These are phyloP conservation scores for Tenrec ecaudatus DNA, from an alignment of 2,113 vertebrate genomes.

Conservation along the genomic window DNA sequence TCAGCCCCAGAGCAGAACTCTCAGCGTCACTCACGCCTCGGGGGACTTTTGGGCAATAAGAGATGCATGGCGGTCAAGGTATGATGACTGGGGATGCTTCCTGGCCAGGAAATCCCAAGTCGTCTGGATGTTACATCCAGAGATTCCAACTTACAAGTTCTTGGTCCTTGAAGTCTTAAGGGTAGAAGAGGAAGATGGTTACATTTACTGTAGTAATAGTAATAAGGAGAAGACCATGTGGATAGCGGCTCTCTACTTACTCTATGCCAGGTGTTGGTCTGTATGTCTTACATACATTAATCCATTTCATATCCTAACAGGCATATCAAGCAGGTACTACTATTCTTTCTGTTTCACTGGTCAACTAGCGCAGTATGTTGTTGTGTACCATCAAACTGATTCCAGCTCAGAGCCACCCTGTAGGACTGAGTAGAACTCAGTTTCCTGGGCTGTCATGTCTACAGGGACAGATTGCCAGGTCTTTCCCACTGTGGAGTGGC, in stretches of 20 bases:
- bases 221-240: not conserved
- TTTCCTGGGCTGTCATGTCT: not conserved
- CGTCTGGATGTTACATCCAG: not conserved
- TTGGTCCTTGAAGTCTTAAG: not conserved
- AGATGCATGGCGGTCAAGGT: not conserved
- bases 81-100: not conserved
- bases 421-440: not conserved
- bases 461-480: not conserved
- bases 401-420: not conserved
- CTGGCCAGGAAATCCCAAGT: not conserved
- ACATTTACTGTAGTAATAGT: not conserved
- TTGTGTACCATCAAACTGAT: not conserved
- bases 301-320: not conserved
- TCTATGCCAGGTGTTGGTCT: not conserved
- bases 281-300: not conserved
- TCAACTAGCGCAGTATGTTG: not conserved
- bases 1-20: not conserved
- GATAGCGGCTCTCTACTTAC: not conserved
- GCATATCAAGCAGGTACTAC: not conserved
- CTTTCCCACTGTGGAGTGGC: not conserved
- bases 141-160: not conserved
- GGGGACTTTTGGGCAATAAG: not conserved
- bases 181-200: not conserved
- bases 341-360: constrained; percentile 15
- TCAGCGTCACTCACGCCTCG: not conserved